These are phyloP conservation scores for Aegotheles bennettii DNA, from an alignment of 2,113 vertebrate genomes.

Conservation along the genomic window DNA sequence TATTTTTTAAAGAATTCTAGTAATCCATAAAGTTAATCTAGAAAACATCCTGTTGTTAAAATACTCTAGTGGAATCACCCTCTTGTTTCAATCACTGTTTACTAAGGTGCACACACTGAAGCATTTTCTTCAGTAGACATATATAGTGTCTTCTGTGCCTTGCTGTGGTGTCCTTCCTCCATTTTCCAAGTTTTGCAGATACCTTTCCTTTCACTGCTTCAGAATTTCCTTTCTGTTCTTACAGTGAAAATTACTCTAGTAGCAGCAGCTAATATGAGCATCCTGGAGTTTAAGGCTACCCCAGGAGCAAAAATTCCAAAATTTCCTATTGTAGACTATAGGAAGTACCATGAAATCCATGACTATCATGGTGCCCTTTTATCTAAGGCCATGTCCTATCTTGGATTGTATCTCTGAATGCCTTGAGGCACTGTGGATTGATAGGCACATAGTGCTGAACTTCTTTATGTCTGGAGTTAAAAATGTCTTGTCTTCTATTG, in stretches of 20 bases:
- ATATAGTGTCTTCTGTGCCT: background rate
- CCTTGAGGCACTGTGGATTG: background rate
- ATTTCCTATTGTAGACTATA: background rate
- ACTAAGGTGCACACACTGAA: background rate
- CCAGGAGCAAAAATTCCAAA: background rate
- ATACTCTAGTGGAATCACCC: background rate
- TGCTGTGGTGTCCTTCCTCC: background rate
- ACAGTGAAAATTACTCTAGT: background rate
- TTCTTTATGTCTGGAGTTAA: background rate
- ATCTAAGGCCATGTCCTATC: background rate
- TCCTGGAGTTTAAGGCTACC: background rate
- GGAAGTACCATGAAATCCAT: background rate
- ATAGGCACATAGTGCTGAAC: background rate
- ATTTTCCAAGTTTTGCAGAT: background rate
- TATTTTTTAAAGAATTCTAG: constrained; percentile 18
- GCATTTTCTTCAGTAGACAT: background rate
- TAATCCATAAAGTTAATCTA: constrained; percentile 13
- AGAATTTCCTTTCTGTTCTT: background rate
- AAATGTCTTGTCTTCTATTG: background rate
- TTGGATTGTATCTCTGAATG: background rate
- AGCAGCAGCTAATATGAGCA: background rate
- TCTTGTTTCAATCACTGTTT: background rate
- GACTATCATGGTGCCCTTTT: background rate
- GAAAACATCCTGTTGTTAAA: background rate
- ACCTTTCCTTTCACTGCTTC: background rate